Evolutionary conservation across 2,113 vertebrate species (phyloP).

Genomic region (Zeus faber): DNA sequence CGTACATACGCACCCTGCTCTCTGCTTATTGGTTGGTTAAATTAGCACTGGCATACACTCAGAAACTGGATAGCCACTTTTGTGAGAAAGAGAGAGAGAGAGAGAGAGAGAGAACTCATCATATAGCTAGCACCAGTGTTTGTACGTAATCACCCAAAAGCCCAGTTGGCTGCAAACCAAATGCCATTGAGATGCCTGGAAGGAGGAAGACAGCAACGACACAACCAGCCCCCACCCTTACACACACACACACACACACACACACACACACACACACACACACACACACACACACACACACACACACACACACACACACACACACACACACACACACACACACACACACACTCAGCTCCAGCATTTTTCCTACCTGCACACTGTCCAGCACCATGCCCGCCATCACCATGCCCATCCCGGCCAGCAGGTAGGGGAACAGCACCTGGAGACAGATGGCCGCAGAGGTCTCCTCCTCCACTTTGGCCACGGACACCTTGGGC

Average conservation of each 20-base stretch:
- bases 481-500: slow-evolving; percentile 62
- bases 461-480: slow-evolving; percentile 78
- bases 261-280: neutral
- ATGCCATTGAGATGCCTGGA: neutral
- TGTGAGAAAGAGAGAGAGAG: no score
- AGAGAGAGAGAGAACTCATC: no score
- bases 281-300: neutral
- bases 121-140: no score
- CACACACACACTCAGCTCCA: neutral
- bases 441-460: slow-evolving; percentile 83
- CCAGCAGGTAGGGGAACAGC: slow-evolving; percentile 84
- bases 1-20: no score
- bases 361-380: slow-evolving; percentile 80
- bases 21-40: no score
- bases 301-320: neutral
- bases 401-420: slow-evolving; percentile 92
- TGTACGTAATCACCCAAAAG: neutral
- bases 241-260: slow-evolving; percentile 1
- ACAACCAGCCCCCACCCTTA: neutral
- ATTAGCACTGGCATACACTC: no score
- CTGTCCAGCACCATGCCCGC: slow-evolving; percentile 89
- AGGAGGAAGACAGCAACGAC: neutral
- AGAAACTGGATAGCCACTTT: no score
- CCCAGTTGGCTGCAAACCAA: neutral
- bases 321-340: slow-evolving; percentile 8